Evolutionary conservation across 1,140 invertebrate genomes (phyloP), one percentile per base, ranked within the genome.

Genomic region (Ctenoplectra terminalis): DNA sequence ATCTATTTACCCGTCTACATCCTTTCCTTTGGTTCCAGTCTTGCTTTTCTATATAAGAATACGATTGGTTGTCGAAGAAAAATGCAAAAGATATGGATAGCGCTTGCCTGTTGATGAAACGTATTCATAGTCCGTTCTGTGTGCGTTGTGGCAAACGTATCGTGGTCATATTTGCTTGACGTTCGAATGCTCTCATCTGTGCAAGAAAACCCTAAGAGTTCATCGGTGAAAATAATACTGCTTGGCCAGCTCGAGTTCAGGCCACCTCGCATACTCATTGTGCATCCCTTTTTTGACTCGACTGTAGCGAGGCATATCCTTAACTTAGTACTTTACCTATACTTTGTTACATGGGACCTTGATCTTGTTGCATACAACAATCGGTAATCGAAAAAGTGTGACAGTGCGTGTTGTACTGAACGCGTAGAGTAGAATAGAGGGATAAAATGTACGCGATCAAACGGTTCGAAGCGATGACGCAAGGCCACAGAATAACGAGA

Each of bases 231-330:
- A 58, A 48, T 48, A 29, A 80, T 67, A 88, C 82, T 88, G 90
- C 86, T 90, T 87, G 89, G 90, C 89, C 86, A 71, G 67, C 48
- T 52, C 31, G 81, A 89, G 81, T 74, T 88, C 81, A 89, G 82
- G 89, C 89, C 76, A 93, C 90, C 90, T 93, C 92, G 93, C 92
- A 94, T 94, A 93, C 90, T 94, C 93, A 94, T 94, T 94, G 93
- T 94, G 93, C 93, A 94, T 94, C 93, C 92, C 92, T 89, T 88
- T 90, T 90, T 90, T 90, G 84, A 91, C 82, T 91, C 87, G 86
- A 90, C 88, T 87, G 89, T 91, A 93, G 92, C 92, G 90, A 93
- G 92, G 91, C 91, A 90, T 87, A 90, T 91, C 84, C 87, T 90
- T 90, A 79, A 90, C 87, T 90, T 87, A 78, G 83, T 83, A 80